Evolutionary conservation across 1,140 invertebrate genomes (phyloP).

Genomic region (Galleria mellonella): DNA sequence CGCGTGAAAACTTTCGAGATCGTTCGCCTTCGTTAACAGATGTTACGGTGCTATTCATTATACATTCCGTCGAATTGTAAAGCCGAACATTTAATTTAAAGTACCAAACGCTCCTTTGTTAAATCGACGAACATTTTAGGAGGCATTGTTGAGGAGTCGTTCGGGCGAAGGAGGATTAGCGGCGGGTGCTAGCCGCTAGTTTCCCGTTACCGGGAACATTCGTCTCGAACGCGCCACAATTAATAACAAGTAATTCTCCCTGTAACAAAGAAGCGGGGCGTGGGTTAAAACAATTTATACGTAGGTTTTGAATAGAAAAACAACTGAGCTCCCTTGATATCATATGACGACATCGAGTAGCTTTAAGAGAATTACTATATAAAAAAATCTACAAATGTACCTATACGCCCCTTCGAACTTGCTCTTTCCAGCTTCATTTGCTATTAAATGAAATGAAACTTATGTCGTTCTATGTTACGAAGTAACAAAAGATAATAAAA

Average conservation of each 20-base stretch:
- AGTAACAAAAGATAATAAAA: constrained; percentile 32
- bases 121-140: constrained; percentile 55
- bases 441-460: constrained; percentile 1
- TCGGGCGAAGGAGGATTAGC: constrained; percentile 45
- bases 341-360: no score
- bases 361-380: no score
- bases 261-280: no score
- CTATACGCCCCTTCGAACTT: no score
- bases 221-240: constrained; percentile 19
- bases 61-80: constrained; percentile 73
- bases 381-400: no score
- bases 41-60: constrained; percentile 74
- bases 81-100: constrained; percentile 73
- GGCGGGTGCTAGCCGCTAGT: constrained; percentile 33
- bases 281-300: no score
- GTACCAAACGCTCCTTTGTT: constrained; percentile 65
- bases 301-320: no score
- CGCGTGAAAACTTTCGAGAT: constrained; percentile 74
- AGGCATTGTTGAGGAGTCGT: constrained; percentile 48
- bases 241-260: not conserved
- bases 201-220: constrained; percentile 34
- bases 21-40: constrained; percentile 74
- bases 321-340: no score
- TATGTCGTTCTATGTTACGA: constrained; percentile 5
- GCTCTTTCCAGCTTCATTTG: no score